Conservation (phyloP, 2,113 vertebrate species). For the Sinocyclocheilus rhinocerous region DNA sequence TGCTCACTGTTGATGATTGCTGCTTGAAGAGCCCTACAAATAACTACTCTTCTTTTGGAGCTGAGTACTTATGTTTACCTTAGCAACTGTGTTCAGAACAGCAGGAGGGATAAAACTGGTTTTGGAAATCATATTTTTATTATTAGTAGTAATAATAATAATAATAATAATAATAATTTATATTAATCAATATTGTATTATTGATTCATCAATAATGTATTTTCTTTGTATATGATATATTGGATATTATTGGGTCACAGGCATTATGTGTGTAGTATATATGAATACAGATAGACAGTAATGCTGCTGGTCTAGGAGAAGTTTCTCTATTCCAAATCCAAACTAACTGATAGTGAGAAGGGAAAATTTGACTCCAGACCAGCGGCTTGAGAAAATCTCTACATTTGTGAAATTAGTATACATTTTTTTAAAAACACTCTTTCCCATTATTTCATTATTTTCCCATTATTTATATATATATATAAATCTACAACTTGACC, state of each 20-base stretch:
- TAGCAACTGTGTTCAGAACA: slow-evolving; percentile 62
- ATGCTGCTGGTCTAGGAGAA: not conserved
- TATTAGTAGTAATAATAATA: not conserved
- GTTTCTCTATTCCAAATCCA: not conserved
- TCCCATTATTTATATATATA: too few species aligned
- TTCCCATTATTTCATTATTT: too few species aligned
- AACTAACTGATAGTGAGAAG: not conserved
- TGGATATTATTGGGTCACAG: not conserved
- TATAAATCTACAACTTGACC: not conserved
- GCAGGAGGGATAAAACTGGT: not conserved
- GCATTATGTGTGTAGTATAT: not conserved
- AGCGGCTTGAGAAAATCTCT: not conserved
- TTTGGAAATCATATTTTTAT: not conserved
- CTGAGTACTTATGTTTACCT: slow-evolving; percentile 52
- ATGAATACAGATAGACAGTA: not conserved
- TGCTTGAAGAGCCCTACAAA: slow-evolving; percentile 31
- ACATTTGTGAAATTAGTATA: too few species aligned
- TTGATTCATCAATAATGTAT: not conserved
- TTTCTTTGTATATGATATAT: not conserved
- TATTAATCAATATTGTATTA: too few species aligned
- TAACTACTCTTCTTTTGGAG: slow-evolving; percentile 54
- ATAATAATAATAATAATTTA: too few species aligned
- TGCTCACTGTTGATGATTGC: slow-evolving; percentile 27
- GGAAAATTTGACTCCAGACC: not conserved
- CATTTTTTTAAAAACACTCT: too few species aligned